These are phyloP conservation scores for Hypena proboscidalis DNA, from an alignment of 2,888 invertebrate genomes.

Conservation along the genomic window DNA sequence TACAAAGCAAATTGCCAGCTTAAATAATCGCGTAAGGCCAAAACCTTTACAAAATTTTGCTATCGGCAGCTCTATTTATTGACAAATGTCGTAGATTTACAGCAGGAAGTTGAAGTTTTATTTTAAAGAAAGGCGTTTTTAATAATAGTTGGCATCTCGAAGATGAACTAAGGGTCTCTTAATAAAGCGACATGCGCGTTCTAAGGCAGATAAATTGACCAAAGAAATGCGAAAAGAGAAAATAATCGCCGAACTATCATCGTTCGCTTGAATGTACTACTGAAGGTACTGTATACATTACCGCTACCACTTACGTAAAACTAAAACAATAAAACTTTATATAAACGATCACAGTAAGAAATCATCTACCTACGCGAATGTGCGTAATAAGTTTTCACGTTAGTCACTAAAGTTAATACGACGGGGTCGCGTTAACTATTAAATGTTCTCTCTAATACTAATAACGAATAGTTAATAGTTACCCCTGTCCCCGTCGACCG, in stretches of 20 bases:
- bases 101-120: constrained; percentile 8
- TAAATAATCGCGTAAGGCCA: not conserved
- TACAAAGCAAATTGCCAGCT: constrained; percentile 5
- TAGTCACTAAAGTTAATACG: constrained; percentile 47
- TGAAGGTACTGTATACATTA: constrained; percentile 29
- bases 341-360: constrained; percentile 81
- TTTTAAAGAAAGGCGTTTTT: constrained; percentile 8
- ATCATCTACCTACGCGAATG: constrained; percentile 81
- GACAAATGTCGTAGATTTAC: constrained; percentile 1
- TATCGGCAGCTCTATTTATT: constrained; percentile 4
- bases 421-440: constrained; percentile 47
- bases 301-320: constrained; percentile 43
- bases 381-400: constrained; percentile 76
- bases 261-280: constrained; percentile 14
- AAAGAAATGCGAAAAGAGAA: constrained; percentile 11
- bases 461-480: constrained; percentile 38
- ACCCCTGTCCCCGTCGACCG: constrained; percentile 25
- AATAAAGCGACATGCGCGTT: constrained; percentile 16
- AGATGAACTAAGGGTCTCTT: constrained; percentile 1
- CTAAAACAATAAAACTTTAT: constrained; percentile 53
- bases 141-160: constrained; percentile 18
- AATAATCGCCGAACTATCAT: constrained; percentile 9
- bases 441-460: constrained; percentile 39
- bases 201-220: constrained; percentile 21
- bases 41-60: constrained; percentile 1